Evolutionary conservation across 2,113 vertebrate genomes (phyloP), one percentile per base, ranked within the genome.

Genomic region (Equus quagga): DNA sequence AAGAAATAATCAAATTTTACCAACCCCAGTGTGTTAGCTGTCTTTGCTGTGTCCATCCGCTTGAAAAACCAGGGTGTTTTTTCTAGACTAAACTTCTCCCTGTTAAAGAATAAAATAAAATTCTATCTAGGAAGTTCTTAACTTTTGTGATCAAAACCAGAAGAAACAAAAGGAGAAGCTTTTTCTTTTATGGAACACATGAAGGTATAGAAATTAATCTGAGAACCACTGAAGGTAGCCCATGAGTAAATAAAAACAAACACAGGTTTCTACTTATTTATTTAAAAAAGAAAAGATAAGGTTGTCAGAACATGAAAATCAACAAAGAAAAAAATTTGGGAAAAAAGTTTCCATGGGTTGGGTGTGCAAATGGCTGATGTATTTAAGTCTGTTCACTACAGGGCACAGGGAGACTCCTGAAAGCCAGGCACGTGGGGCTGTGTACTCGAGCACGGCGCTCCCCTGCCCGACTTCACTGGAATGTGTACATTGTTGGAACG

Each of bases 241-340:
- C 58, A 15, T 8, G 18, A 79, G 36, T 67, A 46, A 62, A 54
- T 33, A n/a, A 69, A 67, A 23, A 79, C 41, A 86, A 54, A 75
- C 3, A 41, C 24, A 51, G 36, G 15, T 54, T 72, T 83, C 36
- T 80, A 17, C 49, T 64, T 83, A 41, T 41, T 41, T 41, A 41
- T 56, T 36, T 26, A 33, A 67, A 69, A n/a, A 80, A 62, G 83
- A 28, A 46, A 79, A 67, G 18, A 36, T 5, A 76, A 78, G 28
- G 13, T 41, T 70, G 46, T 95, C 64, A 69, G 75, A 94, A 88
- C 49, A 62, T 62, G 24, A n/a, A 88, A 88, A 60, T 56, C 23
- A n/a, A n/a, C 78, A 62, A 49, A 60, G 69, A 8, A 58, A 65
- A 58, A 41, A 49, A 51, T 0, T 21, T 23, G 31, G 60, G 15